Evolutionary conservation across 2,888 invertebrate species (phyloP).

Genomic region (Torymus texanus): DNA sequence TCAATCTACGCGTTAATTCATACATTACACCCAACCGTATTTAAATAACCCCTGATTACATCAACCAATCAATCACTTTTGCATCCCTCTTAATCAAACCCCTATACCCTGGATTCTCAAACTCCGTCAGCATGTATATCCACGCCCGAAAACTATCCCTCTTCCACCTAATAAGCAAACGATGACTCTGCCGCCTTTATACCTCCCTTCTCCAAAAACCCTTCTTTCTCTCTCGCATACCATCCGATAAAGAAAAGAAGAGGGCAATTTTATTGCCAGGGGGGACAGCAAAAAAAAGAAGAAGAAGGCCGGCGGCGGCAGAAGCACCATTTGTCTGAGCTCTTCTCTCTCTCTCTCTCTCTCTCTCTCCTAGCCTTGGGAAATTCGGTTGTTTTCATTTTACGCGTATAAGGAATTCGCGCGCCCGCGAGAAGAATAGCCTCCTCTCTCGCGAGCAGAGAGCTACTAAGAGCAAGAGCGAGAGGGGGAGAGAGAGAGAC

Average conservation of each 20-base stretch:
- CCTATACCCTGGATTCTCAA: background rate
- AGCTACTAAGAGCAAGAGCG: slow-evolving; percentile 4
- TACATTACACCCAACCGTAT: background rate
- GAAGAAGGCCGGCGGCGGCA: background rate
- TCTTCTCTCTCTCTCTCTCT: no score
- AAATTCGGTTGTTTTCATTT: slow-evolving; percentile 48
- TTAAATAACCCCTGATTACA: background rate
- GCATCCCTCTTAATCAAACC: no score
- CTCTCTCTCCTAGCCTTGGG: background rate
- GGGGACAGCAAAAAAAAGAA: background rate
- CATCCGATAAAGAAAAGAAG: slow-evolving; percentile 19
- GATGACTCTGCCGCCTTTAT: no score
- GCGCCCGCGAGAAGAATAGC: background rate
- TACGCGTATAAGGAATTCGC: slow-evolving; percentile 37
- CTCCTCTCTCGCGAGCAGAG: no score
- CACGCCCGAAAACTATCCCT: no score
- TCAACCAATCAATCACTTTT: background rate
- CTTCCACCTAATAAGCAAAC: no score
- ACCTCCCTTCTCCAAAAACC: no score
- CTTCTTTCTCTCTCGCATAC: no score
- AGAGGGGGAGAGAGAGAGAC: slow-evolving; percentile 23
- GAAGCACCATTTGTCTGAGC: slow-evolving; percentile 27
- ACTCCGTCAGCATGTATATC: no score
- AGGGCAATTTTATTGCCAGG: slow-evolving; percentile 23
- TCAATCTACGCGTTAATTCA: no score